Percentiles rank a stretch among this genome's conserved stretches.
Conservation (phyloP, 30 jellyfish, hydroid and myxozoan genomes). For the Pseudorhiza aurosa region DNA sequence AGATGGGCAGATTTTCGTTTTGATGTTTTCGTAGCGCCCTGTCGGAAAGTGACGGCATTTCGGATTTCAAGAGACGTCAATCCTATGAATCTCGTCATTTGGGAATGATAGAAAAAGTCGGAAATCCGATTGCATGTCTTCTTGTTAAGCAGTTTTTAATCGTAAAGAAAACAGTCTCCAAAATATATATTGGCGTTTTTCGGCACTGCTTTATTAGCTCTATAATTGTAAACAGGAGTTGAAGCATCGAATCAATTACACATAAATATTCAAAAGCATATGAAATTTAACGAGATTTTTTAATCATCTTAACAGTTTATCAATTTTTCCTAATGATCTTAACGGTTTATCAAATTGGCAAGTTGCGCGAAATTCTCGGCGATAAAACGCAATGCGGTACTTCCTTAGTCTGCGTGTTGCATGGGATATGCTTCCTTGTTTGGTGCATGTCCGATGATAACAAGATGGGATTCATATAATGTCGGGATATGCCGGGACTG, state of each 20-base stretch:
- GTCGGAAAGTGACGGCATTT: slow-evolving; percentile 34
- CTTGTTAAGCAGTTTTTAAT: neutral
- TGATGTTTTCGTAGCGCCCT: neutral
- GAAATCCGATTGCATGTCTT: slow-evolving; percentile 16
- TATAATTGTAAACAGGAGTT: neutral
- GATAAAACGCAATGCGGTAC: no score
- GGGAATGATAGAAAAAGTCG: neutral
- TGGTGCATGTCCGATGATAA: no score
- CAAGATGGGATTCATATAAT: no score
- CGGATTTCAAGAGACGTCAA: slow-evolving; percentile 27
- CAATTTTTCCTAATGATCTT: neutral
- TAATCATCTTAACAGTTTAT: neutral
- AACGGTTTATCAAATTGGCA: neutral
- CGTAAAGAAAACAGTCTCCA: neutral
- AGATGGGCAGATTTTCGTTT: neutral
- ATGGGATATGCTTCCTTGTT: no score
- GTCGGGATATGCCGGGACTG: no score
- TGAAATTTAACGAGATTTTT: neutral
- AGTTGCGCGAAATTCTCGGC: no score
- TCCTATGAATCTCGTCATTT: slow-evolving; percentile 17
- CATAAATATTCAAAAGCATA: neutral
- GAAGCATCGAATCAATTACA: neutral
- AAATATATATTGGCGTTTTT: neutral
- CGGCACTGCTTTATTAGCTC: slow-evolving; percentile 3
- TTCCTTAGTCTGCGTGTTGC: no score